Evolutionary conservation across 2,888 invertebrate species (phyloP).

Genomic region (Stenodema calcarata): DNA sequence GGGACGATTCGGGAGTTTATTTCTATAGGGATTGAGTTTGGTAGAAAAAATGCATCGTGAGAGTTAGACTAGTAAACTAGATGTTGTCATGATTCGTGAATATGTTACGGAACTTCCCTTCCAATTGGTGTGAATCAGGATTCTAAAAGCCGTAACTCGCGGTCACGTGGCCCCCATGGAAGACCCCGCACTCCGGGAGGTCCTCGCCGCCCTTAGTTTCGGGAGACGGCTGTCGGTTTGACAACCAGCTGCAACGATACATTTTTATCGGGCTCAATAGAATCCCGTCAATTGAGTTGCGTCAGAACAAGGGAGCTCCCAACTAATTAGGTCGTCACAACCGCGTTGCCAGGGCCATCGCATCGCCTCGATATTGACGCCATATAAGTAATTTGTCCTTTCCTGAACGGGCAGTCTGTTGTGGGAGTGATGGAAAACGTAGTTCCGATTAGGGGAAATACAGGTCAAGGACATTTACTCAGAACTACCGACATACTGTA

Average conservation of each 20-base stretch:
- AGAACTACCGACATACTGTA: not conserved
- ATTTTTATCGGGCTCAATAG: conserved; percentile 25
- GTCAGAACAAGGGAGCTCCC: conserved; percentile 6
- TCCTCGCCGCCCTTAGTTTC: not conserved
- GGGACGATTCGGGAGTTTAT: no score
- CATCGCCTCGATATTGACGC: conserved; percentile 23
- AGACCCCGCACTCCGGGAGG: not conserved
- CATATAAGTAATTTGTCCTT: conserved; percentile 43
- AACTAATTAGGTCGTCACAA: conserved; percentile 47
- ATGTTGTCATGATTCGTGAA: no score
- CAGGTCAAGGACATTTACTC: not conserved
- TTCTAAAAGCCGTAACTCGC: not conserved
- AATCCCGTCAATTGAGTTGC: conserved; percentile 38
- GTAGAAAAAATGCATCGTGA: no score
- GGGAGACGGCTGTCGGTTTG: not conserved
- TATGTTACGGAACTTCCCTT: not conserved
- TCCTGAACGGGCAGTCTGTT: not conserved
- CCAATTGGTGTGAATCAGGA: not conserved
- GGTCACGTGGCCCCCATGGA: not conserved
- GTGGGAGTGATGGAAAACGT: not conserved
- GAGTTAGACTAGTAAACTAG: no score
- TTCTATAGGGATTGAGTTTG: no score
- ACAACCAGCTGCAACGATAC: not conserved
- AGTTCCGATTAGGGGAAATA: not conserved
- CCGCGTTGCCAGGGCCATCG: conserved; percentile 34